Evolutionary conservation across 2,888 invertebrate genomes (phyloP).

Genomic region (Minunthozetes semirufus): DNA sequence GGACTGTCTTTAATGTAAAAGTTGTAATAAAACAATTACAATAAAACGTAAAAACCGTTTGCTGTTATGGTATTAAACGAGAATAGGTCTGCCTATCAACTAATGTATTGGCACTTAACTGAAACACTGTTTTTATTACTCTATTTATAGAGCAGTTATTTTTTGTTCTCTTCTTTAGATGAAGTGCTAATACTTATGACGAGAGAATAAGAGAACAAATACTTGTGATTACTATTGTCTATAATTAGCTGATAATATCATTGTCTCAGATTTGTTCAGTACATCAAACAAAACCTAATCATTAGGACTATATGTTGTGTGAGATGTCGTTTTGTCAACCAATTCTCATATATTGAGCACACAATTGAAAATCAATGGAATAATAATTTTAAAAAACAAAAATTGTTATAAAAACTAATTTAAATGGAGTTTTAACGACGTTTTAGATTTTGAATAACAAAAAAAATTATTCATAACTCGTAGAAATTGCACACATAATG

Average conservation of each 20-base stretch:
- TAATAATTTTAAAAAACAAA: background rate
- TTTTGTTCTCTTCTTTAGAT: background rate
- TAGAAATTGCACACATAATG: constrained; percentile 21
- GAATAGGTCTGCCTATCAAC: background rate
- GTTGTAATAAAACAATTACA: constrained; percentile 26
- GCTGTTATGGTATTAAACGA: constrained; percentile 3
- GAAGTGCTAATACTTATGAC: constrained; percentile 10
- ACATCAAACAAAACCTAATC: too few relatives aligned
- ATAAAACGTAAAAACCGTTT: constrained; percentile 9
- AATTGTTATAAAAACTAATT: constrained; percentile 5
- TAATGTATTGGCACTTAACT: constrained; percentile 13
- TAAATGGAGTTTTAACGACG: constrained; percentile 6
- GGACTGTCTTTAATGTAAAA: constrained; percentile 12
- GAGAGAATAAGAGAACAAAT: background rate
- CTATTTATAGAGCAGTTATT: constrained; percentile 18
- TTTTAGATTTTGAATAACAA: background rate
- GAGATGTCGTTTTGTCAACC: background rate
- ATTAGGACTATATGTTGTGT: too few relatives aligned
- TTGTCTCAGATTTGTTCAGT: background rate
- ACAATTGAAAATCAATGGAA: background rate
- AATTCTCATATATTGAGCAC: background rate
- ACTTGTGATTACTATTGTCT: background rate
- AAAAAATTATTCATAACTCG: constrained; percentile 15
- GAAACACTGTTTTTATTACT: background rate
- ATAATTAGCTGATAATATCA: background rate